Conservation (phyloP, 2,888 invertebrate species). For the Arrhopalites spinosus region DNA sequence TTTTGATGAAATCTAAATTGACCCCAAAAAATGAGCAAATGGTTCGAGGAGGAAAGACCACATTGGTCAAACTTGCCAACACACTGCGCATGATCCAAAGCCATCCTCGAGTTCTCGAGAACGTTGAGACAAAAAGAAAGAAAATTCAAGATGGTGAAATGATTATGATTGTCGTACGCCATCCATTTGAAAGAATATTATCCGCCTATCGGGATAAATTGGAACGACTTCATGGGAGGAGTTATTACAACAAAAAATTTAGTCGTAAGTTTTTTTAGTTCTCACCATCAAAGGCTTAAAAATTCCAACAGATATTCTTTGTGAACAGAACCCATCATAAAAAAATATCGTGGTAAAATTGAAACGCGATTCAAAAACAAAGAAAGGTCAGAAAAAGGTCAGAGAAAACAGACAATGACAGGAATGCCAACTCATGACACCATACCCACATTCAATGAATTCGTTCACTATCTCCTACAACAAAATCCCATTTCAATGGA, state of each 20-base stretch:
- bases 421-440: too few species aligned
- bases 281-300: too few species aligned
- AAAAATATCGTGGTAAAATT: constrained; percentile 30
- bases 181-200: constrained; percentile 51
- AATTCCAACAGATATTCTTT: too few species aligned
- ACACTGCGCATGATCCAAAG: constrained; percentile 39
- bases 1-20: constrained; percentile 45
- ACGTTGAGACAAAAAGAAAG: too few species aligned
- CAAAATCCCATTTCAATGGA: constrained; percentile 41
- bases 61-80: constrained; percentile 47
- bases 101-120: not conserved
- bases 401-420: too few species aligned
- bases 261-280: too few species aligned
- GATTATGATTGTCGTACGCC: constrained; percentile 51
- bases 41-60: constrained; percentile 45
- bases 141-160: constrained; percentile 17
- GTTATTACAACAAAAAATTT: constrained; percentile 47
- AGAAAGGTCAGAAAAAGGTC: too few species aligned
- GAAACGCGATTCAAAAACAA: not conserved
- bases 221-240: constrained; percentile 47
- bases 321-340: constrained; percentile 40
- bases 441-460: constrained; percentile 48
- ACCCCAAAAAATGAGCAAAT: constrained; percentile 46
- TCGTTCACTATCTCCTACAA: constrained; percentile 45
- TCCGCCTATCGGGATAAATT: constrained; percentile 54